Conservation (phyloP, 2,888 invertebrate species). For the Muscina levida region DNA sequence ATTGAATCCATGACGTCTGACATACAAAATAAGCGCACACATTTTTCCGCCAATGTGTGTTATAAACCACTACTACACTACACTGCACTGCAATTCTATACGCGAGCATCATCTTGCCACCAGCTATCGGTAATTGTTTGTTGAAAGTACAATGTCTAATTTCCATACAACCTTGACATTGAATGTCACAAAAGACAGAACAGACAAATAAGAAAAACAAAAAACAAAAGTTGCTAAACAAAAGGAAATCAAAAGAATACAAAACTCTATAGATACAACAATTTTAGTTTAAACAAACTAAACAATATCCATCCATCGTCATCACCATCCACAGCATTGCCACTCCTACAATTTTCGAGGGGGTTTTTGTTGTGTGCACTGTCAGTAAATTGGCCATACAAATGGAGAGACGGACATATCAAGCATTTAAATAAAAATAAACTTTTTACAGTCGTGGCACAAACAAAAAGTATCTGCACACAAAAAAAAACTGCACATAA, state of each 20-base stretch:
- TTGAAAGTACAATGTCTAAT: conserved; percentile 4
- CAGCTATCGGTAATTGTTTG: too few relatives aligned
- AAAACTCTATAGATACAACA: conserved; percentile 18
- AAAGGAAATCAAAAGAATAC: conserved; percentile 27
- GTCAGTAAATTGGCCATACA: conserved; percentile 35
- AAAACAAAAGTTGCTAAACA: conserved; percentile 38
- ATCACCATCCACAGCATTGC: neutral
- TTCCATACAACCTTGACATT: conserved; percentile 59
- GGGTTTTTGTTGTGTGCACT: neutral
- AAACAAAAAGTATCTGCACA: conserved; percentile 29
- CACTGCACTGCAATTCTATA: too few relatives aligned
- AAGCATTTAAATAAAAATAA: conserved; percentile 29
- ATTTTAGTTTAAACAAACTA: conserved; percentile 34
- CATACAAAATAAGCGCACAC: too few relatives aligned
- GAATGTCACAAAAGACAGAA: conserved; percentile 50
- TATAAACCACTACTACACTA: too few relatives aligned
- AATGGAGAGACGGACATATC: neutral
- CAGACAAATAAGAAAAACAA: conserved; percentile 15
- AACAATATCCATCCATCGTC: conserved; percentile 25
- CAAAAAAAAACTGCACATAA: conserved; percentile 55
- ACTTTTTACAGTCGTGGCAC: neutral
- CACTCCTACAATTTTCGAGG: neutral
- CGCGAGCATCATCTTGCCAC: too few relatives aligned
- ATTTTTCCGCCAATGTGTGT: too few relatives aligned
- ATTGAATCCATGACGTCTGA: too few relatives aligned